Percentiles rank a stretch among this genome's conserved stretches.
Evolutionary conservation across 1,140 invertebrate genomes (phyloP).

Genomic region (Grapholita molesta): DNA sequence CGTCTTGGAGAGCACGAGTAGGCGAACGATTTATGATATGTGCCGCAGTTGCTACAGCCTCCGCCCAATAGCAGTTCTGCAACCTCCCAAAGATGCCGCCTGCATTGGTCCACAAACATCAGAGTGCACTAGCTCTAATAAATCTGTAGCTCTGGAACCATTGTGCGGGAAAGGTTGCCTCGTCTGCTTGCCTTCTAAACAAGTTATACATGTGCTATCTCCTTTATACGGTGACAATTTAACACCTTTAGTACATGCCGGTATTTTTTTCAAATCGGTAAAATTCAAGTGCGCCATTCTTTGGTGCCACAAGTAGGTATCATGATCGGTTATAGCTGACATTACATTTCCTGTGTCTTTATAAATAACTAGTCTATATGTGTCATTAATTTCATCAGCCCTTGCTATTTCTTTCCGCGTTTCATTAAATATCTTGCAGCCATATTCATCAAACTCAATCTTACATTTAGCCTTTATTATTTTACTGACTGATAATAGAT

Average conservation of each 20-base stretch:
- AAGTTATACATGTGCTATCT: slow-evolving; percentile 35
- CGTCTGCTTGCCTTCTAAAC: slow-evolving; percentile 42
- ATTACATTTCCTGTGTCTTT: slow-evolving; percentile 22
- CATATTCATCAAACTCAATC: slow-evolving; percentile 32
- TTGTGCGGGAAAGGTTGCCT: slow-evolving; percentile 37
- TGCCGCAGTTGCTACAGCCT: slow-evolving; percentile 40
- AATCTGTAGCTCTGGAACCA: slow-evolving; percentile 26
- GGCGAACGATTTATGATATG: slow-evolving; percentile 10
- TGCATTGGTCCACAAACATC: slow-evolving; percentile 63
- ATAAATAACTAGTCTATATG: slow-evolving; percentile 32
- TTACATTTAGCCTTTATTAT: slow-evolving; percentile 37
- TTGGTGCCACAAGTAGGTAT: slow-evolving; percentile 33
- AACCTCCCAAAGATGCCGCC: slow-evolving; percentile 38
- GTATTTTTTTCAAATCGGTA: slow-evolving; percentile 27
- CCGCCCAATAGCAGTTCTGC: slow-evolving; percentile 40
- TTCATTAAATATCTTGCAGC: slow-evolving; percentile 37
- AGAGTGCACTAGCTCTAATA: slow-evolving; percentile 52
- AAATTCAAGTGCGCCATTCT: slow-evolving; percentile 36
- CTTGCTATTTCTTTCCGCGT: slow-evolving; percentile 32
- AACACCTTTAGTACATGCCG: slow-evolving; percentile 24
- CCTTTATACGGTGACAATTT: slow-evolving; percentile 21
- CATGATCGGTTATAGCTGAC: slow-evolving; percentile 18
- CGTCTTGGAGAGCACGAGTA: background rate
- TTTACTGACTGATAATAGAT: slow-evolving; percentile 37
- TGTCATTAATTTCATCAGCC: slow-evolving; percentile 35